phyloP scores from a whole-genome alignment of 2,888 invertebrate species.

The Heteromyza rotundicornis region DNA sequence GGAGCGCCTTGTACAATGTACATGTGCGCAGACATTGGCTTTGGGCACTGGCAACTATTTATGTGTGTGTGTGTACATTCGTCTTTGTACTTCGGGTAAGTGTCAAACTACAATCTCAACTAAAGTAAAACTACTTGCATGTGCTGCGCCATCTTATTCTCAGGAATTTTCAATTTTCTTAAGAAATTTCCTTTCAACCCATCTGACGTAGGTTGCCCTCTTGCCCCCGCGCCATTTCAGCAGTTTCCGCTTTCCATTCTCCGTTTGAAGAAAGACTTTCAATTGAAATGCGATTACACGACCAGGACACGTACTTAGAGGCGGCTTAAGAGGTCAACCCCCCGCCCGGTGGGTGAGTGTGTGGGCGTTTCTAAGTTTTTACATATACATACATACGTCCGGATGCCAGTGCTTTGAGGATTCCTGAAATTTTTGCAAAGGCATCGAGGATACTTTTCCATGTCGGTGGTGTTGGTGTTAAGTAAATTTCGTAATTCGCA shows the following conservation, averaged over 20 bases:
- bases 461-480: background rate
- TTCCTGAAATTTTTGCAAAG: too few species aligned
- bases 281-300: constrained; percentile 61
- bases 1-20: background rate
- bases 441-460: background rate
- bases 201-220: background rate
- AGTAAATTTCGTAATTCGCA: background rate
- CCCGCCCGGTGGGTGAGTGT: background rate
- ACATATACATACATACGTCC: too few species aligned
- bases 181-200: constrained; percentile 35
- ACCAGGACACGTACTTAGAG: constrained; percentile 57
- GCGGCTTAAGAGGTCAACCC: constrained; percentile 45
- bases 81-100: constrained; percentile 50
- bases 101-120: constrained; percentile 50
- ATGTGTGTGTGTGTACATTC: constrained; percentile 12
- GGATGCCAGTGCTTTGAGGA: too few species aligned
- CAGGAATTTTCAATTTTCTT: constrained; percentile 59
- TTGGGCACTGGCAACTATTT: background rate
- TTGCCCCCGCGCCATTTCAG: background rate
- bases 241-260: constrained; percentile 19
- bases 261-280: constrained; percentile 21
- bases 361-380: background rate
- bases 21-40: background rate
- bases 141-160: constrained; percentile 27
- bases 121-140: background rate